Evolutionary conservation across 2,113 vertebrate genomes (phyloP).

Genomic region (Electrona antarctica): DNA sequence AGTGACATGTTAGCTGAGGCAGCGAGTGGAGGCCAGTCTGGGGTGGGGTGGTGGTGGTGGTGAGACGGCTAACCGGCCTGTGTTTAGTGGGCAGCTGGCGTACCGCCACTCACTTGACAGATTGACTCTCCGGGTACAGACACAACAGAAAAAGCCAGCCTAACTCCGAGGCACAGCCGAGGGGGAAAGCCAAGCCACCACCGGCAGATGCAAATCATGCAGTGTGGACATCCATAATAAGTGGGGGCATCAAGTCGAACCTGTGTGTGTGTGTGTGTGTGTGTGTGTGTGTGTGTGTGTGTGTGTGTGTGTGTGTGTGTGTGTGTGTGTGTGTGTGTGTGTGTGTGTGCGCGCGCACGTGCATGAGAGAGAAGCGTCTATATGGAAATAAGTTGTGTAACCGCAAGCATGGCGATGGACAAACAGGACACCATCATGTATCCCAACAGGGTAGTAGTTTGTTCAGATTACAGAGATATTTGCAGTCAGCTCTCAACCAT

Average conservation of each 20-base stretch:
- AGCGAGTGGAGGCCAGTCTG: conserved; percentile 39
- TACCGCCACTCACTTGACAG: conserved; percentile 56
- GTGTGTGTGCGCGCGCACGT: background rate
- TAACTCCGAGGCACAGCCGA: conserved; percentile 35
- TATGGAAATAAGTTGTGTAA: background rate
- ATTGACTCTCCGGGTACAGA: conserved; percentile 53
- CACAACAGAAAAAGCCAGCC: conserved; percentile 50
- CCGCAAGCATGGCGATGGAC: conserved; percentile 1
- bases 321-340: too few species aligned
- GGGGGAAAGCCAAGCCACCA: background rate
- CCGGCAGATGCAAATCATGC: conserved; percentile 37
- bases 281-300: background rate
- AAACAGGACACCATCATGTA: conserved; percentile 3
- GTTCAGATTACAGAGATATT: conserved; percentile 10
- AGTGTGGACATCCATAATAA: conserved; percentile 28
- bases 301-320: background rate
- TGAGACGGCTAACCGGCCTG: conserved; percentile 41
- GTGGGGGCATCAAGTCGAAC: conserved; percentile 1
- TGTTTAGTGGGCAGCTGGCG: conserved; percentile 69
- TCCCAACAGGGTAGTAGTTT: conserved; percentile 10
- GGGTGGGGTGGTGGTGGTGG: conserved; percentile 24
- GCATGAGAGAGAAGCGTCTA: conserved; percentile 13
- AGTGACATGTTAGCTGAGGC: conserved; percentile 40
- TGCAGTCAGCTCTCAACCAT: background rate
- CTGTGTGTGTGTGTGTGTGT: background rate